These are phyloP conservation scores for Sternotherus odoratus DNA, from an alignment of 2,797 vertebrate genomes.

Conservation along the genomic window DNA sequence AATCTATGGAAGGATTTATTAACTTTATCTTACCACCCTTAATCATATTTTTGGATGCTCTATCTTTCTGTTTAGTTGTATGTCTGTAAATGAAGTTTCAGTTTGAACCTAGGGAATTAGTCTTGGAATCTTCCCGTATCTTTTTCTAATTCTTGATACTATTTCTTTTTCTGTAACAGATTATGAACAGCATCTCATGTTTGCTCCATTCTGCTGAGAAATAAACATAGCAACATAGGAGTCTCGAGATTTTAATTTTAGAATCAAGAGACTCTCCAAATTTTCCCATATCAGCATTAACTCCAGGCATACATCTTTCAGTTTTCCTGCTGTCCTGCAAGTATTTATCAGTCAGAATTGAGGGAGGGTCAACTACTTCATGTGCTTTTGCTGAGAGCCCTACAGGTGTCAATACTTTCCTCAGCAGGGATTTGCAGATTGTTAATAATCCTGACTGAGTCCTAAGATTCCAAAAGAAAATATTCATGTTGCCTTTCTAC, in stretches of 20 bases:
- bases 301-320: neutral
- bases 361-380: neutral
- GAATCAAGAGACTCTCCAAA: neutral
- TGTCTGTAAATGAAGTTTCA: neutral
- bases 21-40: neutral
- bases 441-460: neutral
- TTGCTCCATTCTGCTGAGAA: neutral
- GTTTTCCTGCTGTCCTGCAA: neutral
- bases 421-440: neutral
- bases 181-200: neutral
- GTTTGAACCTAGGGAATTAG: neutral
- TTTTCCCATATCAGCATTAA: neutral
- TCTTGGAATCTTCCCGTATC: neutral
- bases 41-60: neutral
- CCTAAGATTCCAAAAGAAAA: neutral
- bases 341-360: neutral
- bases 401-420: neutral
- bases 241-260: constrained; percentile 26
- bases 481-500: neutral
- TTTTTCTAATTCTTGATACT: neutral
- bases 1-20: neutral
- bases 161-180: neutral
- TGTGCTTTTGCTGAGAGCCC: neutral
- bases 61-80: neutral
- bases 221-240: neutral